Evolutionary conservation across 2,113 vertebrate species (phyloP).

Genomic region (Tupaia chinensis): DNA sequence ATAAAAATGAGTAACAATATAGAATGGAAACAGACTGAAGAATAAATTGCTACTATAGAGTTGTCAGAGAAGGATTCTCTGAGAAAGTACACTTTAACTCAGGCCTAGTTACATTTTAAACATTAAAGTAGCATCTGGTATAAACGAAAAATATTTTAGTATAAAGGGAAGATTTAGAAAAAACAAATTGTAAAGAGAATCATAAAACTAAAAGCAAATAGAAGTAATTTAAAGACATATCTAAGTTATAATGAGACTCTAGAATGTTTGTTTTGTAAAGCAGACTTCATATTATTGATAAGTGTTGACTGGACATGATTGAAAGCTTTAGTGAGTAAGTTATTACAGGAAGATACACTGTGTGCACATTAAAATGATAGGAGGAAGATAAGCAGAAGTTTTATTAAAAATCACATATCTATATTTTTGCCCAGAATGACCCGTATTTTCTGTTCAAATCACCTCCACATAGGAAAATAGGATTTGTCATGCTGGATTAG

Average conservation of each 20-base stretch:
- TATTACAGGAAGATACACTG: conserved; percentile 43
- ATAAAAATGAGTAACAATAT: neutral
- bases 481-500: conserved; percentile 62
- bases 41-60: neutral
- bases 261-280: neutral
- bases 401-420: conserved; percentile 59
- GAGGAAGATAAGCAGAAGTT: conserved; percentile 31
- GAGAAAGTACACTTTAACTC: neutral
- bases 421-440: conserved; percentile 18
- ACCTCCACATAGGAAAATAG: conserved; percentile 19
- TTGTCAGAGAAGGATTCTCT: neutral
- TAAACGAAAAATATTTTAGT: neutral
- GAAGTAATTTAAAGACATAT: neutral
- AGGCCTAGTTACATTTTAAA: conserved; percentile 13
- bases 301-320: neutral
- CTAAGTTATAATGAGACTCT: neutral
- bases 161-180: neutral
- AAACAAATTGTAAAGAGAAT: neutral
- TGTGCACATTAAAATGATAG: conserved; percentile 33
- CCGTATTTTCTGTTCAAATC: conserved; percentile 51
- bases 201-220: neutral
- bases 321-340: conserved; percentile 5
- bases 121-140: neutral
- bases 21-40: neutral
- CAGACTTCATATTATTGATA: conserved; percentile 20